phyloP scores from a whole-genome alignment of 1,140 invertebrate genomes.

The Cyphomyrmex costatus region DNA sequence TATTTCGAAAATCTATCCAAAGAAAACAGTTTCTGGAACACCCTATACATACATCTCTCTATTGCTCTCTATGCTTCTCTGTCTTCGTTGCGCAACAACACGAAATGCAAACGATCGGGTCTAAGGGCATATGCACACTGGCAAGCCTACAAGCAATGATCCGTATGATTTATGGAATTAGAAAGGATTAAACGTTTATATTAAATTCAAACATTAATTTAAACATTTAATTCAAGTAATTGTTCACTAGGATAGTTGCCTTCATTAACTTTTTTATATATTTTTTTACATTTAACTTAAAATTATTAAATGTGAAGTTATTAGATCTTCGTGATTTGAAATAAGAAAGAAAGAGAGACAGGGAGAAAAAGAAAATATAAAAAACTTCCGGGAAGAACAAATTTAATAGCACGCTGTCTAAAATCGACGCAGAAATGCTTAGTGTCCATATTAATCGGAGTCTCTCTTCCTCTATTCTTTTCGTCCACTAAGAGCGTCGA shows the following conservation, averaged over 20 bases:
- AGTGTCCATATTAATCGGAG: conserved; percentile 77
- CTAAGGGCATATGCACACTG: conserved; percentile 68
- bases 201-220: neutral
- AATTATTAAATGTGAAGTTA: neutral
- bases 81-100: conserved; percentile 57
- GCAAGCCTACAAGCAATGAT: neutral
- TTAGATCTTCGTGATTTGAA: neutral
- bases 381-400: neutral
- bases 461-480: conserved; percentile 42
- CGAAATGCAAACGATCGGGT: conserved; percentile 79
- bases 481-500: conserved; percentile 2
- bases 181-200: neutral
- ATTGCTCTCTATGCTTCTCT: conserved; percentile 27
- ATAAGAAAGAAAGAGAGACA: neutral
- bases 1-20: neutral
- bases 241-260: neutral
- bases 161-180: conserved; percentile 8
- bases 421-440: conserved; percentile 71
- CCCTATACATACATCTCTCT: conserved; percentile 22
- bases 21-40: conserved; percentile 3
- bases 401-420: neutral
- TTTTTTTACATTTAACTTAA: neutral
- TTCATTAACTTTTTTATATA: neutral
- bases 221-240: neutral
- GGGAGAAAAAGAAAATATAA: neutral